Evolutionary conservation across 2,797 vertebrate species (phyloP).

Genomic region (Stomatorhinus walkeri): DNA sequence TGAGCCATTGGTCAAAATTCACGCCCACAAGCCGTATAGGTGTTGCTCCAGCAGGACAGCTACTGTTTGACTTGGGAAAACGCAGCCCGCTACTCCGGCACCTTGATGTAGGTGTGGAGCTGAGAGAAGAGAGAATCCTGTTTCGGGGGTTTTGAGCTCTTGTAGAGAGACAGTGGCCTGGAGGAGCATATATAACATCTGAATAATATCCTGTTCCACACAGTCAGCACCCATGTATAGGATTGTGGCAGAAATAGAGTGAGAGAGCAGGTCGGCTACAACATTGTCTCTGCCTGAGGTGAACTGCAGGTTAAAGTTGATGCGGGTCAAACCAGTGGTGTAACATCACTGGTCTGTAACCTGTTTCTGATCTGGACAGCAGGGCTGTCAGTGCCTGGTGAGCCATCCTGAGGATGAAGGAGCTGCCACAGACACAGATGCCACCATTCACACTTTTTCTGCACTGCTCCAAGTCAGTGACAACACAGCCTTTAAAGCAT

Average conservation of each 20-base stretch:
- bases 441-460: slow-evolving; percentile 48
- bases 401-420: slow-evolving; percentile 53
- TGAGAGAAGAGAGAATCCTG: not conserved
- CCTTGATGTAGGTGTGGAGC: not conserved
- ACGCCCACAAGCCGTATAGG: not conserved
- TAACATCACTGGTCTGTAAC: slow-evolving; percentile 55
- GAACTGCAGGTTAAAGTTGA: slow-evolving; percentile 49
- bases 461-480: slow-evolving; percentile 26
- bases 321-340: slow-evolving; percentile 37
- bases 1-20: slow-evolving; percentile 5
- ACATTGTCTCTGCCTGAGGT: slow-evolving; percentile 33
- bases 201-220: not conserved
- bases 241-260: not conserved
- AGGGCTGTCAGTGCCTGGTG: slow-evolving; percentile 55
- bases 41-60: not conserved
- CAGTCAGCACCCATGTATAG: not conserved
- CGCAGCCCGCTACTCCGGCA: not conserved
- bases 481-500: not conserved
- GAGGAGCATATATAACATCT: slow-evolving; percentile 10
- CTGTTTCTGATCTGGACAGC: slow-evolving; percentile 49
- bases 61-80: not conserved
- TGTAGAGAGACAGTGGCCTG: not conserved
- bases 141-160: not conserved
- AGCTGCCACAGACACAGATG: slow-evolving; percentile 47
- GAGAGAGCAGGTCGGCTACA: slow-evolving; percentile 37